Evolutionary conservation across 2,888 invertebrate species (phyloP).

Genomic region (Sericinus montela): DNA sequence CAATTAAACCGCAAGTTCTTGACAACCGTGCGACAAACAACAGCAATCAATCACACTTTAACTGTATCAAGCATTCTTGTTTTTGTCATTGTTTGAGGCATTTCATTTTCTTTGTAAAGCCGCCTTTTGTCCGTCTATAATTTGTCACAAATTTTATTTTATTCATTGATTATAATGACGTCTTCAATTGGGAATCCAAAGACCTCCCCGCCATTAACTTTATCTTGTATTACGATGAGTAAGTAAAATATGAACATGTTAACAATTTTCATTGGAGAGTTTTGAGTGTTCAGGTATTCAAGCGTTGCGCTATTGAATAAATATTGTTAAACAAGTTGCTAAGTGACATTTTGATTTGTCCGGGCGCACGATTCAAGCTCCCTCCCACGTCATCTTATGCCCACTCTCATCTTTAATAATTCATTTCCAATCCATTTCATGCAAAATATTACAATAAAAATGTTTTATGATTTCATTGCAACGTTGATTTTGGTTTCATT

Average conservation of each 20-base stretch:
- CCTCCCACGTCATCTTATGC: conserved; percentile 54
- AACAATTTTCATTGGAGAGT: conserved; percentile 67
- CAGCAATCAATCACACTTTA: conserved; percentile 73
- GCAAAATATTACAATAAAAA: conserved; percentile 70
- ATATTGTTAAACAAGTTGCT: conserved; percentile 71
- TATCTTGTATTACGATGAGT: conserved; percentile 1
- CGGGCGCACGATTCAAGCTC: conserved; percentile 37
- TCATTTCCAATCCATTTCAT: conserved; percentile 63
- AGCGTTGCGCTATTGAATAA: conserved; percentile 68
- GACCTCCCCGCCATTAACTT: conserved; percentile 1
- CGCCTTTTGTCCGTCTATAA: conserved; percentile 52
- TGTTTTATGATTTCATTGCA: conserved; percentile 65
- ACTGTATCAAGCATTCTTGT: conserved; percentile 62
- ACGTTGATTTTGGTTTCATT: conserved; percentile 71
- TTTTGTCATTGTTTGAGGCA: conserved; percentile 42
- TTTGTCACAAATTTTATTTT: conserved; percentile 68
- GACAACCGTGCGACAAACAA: conserved; percentile 47
- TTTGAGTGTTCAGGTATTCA: conserved; percentile 64
- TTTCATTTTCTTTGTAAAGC: conserved; percentile 45
- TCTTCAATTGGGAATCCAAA: conserved; percentile 21
- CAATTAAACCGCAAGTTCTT: conserved; percentile 58
- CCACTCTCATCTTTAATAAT: conserved; percentile 53
- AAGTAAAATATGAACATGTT: conserved; percentile 64
- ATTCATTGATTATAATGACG: conserved; percentile 59
- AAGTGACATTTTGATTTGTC: conserved; percentile 70